Conservation (phyloP, 2,113 vertebrate genomes). For the Heptranchias perlo region DNA sequence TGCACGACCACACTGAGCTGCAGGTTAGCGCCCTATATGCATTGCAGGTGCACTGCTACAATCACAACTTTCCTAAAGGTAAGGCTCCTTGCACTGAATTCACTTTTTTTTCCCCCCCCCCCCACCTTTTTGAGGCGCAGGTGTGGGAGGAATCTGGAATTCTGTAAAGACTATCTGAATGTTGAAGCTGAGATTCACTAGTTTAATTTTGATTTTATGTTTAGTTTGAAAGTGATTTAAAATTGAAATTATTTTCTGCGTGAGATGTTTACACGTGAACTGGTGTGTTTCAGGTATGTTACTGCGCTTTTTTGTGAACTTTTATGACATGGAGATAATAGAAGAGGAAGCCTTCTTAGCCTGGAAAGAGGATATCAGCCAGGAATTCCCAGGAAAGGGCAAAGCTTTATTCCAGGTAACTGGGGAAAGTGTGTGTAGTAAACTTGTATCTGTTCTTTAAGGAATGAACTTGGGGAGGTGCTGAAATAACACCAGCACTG, state of each 20-base stretch:
- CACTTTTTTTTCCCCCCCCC: too few relatives aligned
- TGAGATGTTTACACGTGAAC: not conserved
- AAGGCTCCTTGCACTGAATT: not conserved
- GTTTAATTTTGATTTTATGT: too few relatives aligned
- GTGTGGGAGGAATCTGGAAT: not conserved
- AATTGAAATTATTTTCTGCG: not conserved
- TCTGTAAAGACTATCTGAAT: too few relatives aligned
- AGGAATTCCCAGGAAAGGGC: slow-evolving; percentile 99
- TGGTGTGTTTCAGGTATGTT: slow-evolving; percentile 74
- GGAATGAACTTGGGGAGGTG: not conserved
- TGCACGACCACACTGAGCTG: slow-evolving; percentile 92
- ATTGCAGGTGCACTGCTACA: slow-evolving; percentile 95
- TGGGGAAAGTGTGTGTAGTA: not conserved
- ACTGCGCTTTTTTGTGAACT: slow-evolving; percentile 96
- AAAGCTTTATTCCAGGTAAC: slow-evolving; percentile 98
- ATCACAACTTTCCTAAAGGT: slow-evolving; percentile 93
- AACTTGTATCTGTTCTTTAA: not conserved
- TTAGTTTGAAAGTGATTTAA: not conserved
- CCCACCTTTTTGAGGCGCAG: not conserved
- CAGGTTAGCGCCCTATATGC: slow-evolving; percentile 96
- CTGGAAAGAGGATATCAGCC: slow-evolving; percentile 99
- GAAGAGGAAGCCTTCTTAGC: slow-evolving; percentile 98
- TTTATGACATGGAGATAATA: slow-evolving; percentile 99
- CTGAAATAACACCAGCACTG: slow-evolving; percentile 38
- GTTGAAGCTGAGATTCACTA: too few relatives aligned